Evolutionary conservation across 2,113 vertebrate genomes (phyloP).

Genomic region (Gymnorhina tibicen): DNA sequence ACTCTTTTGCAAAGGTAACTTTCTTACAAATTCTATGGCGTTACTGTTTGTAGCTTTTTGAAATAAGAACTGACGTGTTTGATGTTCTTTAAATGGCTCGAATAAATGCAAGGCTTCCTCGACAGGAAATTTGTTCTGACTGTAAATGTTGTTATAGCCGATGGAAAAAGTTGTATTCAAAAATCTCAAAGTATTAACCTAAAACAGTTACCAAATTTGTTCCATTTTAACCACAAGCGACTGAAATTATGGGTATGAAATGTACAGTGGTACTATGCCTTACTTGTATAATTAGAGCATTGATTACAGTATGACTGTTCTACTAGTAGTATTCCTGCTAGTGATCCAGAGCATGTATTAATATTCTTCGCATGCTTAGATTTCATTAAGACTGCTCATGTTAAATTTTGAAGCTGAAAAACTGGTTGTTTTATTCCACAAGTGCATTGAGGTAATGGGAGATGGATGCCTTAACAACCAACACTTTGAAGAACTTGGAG

Average conservation of each 20-base stretch:
- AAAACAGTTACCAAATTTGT: neutral
- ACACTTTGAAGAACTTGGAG: constrained; percentile 95
- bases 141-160: neutral
- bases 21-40: fast-evolving
- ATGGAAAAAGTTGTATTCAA: neutral
- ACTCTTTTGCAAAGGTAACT: constrained; percentile 95
- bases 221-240: neutral
- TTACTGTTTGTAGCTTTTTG: neutral
- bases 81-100: neutral
- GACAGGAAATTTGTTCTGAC: neutral
- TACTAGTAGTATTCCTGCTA: neutral
- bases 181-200: neutral
- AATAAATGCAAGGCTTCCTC: neutral
- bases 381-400: neutral
- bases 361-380: neutral
- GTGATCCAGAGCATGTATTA: neutral
- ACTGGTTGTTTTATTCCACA: neutral
- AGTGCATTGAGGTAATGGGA: constrained; percentile 98
- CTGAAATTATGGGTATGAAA: neutral
- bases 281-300: neutral
- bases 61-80: fast-evolving
- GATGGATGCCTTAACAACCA: constrained; percentile 95
- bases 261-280: neutral
- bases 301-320: neutral
- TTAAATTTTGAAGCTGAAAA: neutral